Percentiles rank a stretch among this genome's conserved stretches.
phyloP scores from a whole-genome alignment of 2,888 invertebrate species.

The Scaeva pyrastri region DNA sequence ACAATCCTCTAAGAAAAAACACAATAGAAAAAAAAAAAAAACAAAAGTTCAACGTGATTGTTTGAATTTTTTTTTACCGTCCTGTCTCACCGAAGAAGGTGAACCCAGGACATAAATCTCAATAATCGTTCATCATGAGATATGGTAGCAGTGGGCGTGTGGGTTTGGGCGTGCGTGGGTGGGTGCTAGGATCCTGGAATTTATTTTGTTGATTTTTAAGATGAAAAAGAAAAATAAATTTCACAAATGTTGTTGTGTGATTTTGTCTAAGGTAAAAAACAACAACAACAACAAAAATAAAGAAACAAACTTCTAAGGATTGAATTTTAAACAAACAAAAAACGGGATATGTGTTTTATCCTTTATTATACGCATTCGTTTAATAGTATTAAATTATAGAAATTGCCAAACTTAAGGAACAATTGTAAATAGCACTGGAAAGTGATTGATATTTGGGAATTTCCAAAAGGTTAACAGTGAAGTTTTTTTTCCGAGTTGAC shows the following conservation, averaged over 20 bases:
- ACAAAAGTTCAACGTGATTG: constrained; percentile 48
- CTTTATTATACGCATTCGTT: no score
- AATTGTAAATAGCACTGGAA: no score
- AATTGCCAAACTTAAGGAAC: no score
- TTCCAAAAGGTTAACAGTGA: no score
- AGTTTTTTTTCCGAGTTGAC: no score
- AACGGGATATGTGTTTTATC: no score
- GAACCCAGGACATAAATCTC: constrained; percentile 81
- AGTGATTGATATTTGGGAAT: no score
- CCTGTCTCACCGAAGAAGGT: constrained; percentile 39
- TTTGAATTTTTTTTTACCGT: constrained; percentile 31
- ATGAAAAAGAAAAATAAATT: constrained; percentile 46
- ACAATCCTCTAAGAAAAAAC: neutral
- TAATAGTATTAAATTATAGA: no score
- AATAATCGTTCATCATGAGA: constrained; percentile 82
- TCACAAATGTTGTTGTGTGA: neutral
- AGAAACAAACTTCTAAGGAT: no score
- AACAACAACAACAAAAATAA: no score
- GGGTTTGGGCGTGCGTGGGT: constrained; percentile 39
- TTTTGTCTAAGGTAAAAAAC: neutral
- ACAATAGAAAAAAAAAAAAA: constrained; percentile 18
- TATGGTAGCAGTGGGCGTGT: constrained; percentile 32
- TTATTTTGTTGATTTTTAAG: constrained; percentile 13
- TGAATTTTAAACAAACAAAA: no score
- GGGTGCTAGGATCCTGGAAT: constrained; percentile 11